Percentiles rank a stretch among this genome's conserved stretches.
These are phyloP conservation scores for Bubalus kerabau DNA, from an alignment of 2,113 vertebrate genomes.

Conservation along the genomic window DNA sequence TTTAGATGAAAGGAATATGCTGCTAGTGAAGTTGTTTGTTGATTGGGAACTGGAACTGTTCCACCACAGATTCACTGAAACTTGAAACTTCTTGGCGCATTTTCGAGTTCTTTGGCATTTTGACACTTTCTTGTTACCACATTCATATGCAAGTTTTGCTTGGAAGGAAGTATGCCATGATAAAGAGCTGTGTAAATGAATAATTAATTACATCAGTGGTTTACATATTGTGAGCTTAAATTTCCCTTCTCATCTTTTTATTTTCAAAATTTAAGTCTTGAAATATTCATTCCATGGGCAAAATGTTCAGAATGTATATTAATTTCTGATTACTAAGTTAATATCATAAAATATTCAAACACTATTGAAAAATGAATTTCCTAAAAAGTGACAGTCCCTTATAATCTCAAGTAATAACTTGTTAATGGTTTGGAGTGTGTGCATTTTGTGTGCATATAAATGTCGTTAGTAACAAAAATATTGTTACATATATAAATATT, in stretches of 20 bases:
- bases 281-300: background rate
- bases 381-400: background rate
- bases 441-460: background rate
- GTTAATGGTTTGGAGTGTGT: background rate
- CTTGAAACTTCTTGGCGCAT: background rate
- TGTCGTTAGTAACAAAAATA: background rate
- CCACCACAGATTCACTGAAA: background rate
- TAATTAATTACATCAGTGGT: background rate
- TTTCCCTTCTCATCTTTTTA: background rate
- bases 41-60: background rate
- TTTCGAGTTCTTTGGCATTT: background rate
- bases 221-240: background rate
- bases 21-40: background rate
- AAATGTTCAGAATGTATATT: background rate
- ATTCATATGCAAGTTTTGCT: background rate
- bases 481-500: background rate
- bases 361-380: background rate
- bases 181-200: background rate
- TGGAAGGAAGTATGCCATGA: conserved; percentile 7
- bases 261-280: conserved; percentile 1
- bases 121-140: background rate
- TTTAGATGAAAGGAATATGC: background rate
- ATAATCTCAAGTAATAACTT: background rate
- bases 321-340: conserved; percentile 5
- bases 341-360: background rate